Conservation (phyloP, 2,797 vertebrate species). For the Parauchenoglanis ngamensis region DNA sequence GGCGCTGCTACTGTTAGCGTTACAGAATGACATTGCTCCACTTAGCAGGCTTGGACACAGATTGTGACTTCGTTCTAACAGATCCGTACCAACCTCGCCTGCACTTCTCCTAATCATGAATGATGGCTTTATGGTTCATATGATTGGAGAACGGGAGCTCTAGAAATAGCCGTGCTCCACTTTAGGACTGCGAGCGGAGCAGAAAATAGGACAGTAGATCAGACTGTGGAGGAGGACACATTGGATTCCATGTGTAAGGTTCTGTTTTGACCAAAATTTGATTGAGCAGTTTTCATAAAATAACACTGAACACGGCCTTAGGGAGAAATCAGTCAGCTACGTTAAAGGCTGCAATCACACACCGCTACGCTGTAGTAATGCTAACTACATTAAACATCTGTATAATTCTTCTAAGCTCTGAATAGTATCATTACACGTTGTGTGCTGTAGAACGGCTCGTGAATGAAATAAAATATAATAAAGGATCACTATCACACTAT, state of each 20-base stretch:
- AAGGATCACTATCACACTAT: neutral
- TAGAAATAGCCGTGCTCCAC: conserved; percentile 69
- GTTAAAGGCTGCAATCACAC: neutral
- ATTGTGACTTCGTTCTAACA: neutral
- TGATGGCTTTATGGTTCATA: conserved; percentile 3
- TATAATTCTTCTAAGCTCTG: neutral
- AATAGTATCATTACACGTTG: too few relatives aligned
- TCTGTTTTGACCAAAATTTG: conserved; percentile 1
- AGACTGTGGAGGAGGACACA: conserved; percentile 34
- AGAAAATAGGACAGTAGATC: conserved; percentile 55
- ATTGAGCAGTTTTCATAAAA: neutral
- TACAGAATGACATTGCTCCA: neutral
- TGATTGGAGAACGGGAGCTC: conserved; percentile 46
- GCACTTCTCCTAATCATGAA: neutral
- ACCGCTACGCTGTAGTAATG: neutral
- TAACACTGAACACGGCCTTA: neutral
- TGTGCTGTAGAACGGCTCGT: too few relatives aligned
- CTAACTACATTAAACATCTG: neutral
- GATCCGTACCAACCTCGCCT: too few relatives aligned
- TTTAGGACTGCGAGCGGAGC: conserved; percentile 59
- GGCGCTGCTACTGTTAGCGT: neutral
- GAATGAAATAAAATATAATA: neutral
- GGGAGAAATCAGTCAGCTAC: neutral
- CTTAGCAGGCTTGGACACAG: neutral
- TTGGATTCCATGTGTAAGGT: neutral